These are phyloP conservation scores for Ifrita kowaldi DNA, from an alignment of 2,113 vertebrate species.

Conservation along the genomic window DNA sequence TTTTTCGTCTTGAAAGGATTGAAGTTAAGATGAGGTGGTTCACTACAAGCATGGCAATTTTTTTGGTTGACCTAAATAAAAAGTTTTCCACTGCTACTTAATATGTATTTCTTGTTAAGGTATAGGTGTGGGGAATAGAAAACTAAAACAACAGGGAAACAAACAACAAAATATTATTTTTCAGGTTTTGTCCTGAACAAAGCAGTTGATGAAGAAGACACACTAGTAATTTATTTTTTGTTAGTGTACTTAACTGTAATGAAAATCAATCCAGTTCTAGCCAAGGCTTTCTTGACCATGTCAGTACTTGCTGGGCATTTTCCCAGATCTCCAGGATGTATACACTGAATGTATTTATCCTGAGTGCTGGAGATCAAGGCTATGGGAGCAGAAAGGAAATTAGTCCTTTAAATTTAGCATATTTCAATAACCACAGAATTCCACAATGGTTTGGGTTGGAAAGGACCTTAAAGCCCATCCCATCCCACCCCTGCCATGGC, in stretches of 20 bases:
- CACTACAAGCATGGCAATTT: not conserved
- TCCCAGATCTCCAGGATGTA: not conserved
- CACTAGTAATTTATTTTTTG: not conserved
- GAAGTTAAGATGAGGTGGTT: not conserved
- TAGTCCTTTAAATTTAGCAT: not conserved
- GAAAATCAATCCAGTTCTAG: not conserved
- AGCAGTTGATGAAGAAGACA: not conserved
- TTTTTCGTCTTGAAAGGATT: not conserved
- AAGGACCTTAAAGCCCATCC: accelerated
- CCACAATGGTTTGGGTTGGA: not conserved
- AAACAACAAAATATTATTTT: not conserved
- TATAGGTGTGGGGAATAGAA: accelerated
- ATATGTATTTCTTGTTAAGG: too few species aligned
- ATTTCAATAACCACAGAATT: not conserved
- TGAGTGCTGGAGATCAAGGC: not conserved
- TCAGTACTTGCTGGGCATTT: not conserved
- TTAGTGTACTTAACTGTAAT: not conserved
- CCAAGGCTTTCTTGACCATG: not conserved
- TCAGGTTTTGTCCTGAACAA: not conserved
- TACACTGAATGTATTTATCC: not conserved
- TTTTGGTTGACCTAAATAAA: not conserved
- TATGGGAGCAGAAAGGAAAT: not conserved
- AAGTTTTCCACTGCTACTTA: not conserved
- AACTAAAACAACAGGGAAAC: accelerated
- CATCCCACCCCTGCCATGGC: accelerated